Conservation (phyloP, 2,113 vertebrate species). For the Callithrix jacchus region DNA sequence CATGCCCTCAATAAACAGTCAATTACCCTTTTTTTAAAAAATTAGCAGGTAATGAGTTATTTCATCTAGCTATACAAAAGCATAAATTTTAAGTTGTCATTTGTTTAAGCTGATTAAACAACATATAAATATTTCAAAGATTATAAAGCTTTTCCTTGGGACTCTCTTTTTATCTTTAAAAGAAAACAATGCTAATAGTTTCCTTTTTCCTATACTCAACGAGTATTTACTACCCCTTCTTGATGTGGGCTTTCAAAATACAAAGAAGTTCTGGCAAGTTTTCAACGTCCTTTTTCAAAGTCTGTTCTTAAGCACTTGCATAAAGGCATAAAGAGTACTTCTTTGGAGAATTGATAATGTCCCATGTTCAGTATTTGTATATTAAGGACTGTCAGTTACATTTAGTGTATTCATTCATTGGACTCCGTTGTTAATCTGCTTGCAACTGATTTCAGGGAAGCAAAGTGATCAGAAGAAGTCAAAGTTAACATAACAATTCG, state of each 20-base stretch:
- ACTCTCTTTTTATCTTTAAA: conserved; percentile 89
- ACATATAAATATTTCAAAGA: conserved; percentile 88
- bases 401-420: conserved; percentile 81
- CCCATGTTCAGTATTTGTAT: conserved; percentile 82
- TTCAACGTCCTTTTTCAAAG: conserved; percentile 88
- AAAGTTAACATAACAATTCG: conserved; percentile 79
- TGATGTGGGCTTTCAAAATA: conserved; percentile 90
- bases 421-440: conserved; percentile 80
- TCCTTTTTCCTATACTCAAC: conserved; percentile 89
- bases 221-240: conserved; percentile 86
- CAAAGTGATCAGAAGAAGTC: conserved; percentile 81
- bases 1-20: conserved; percentile 49
- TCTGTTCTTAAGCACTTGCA: conserved; percentile 86
- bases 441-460: conserved; percentile 80
- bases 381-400: conserved; percentile 82
- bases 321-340: conserved; percentile 86
- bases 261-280: conserved; percentile 88
- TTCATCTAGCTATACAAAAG: conserved; percentile 79
- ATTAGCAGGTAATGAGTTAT: conserved; percentile 77
- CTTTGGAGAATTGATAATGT: conserved; percentile 84
- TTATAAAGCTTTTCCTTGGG: conserved; percentile 86
- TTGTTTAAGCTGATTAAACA: conserved; percentile 86
- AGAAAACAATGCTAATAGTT: conserved; percentile 91
- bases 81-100: conserved; percentile 81
- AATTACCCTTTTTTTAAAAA: conserved; percentile 45